Conservation (phyloP, 1,140 invertebrate species). For the Drosophila rhopaloa region DNA sequence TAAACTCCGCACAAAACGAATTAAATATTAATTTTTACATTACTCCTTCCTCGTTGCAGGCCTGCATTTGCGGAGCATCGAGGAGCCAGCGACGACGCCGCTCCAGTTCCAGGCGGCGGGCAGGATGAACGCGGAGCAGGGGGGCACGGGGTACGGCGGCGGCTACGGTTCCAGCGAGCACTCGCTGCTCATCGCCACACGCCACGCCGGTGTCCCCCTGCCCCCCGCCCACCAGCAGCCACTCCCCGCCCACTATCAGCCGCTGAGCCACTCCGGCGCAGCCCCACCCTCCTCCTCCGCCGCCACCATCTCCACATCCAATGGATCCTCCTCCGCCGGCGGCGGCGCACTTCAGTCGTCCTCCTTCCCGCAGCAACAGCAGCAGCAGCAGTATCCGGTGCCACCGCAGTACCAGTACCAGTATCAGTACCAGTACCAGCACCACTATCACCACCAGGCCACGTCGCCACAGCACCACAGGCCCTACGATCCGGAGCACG, state of each 20-base stretch:
- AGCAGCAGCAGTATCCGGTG: conserved; percentile 52
- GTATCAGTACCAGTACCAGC: conserved; percentile 52
- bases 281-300: conserved; percentile 49
- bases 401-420: conserved; percentile 48
- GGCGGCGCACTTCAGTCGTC: neutral
- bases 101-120: conserved; percentile 54
- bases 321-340: conserved; percentile 54
- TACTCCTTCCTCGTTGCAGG: conserved; percentile 85
- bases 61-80: conserved; percentile 92
- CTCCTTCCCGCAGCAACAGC: conserved; percentile 44
- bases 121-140: conserved; percentile 89
- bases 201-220: conserved; percentile 85
- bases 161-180: conserved; percentile 82
- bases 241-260: conserved; percentile 70
- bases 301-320: conserved; percentile 24
- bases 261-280: conserved; percentile 50
- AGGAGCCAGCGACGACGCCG: conserved; percentile 87
- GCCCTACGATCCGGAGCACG: conserved; percentile 92
- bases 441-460: conserved; percentile 74
- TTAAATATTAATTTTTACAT: conserved; percentile 45
- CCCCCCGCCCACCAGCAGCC: conserved; percentile 77
- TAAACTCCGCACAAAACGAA: conserved; percentile 23
- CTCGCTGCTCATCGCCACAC: conserved; percentile 84
- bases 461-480: conserved; percentile 85
- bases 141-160: conserved; percentile 86